Evolutionary conservation across 2,113 vertebrate species (phyloP).

Genomic region (Oreotragus oreotragus): DNA sequence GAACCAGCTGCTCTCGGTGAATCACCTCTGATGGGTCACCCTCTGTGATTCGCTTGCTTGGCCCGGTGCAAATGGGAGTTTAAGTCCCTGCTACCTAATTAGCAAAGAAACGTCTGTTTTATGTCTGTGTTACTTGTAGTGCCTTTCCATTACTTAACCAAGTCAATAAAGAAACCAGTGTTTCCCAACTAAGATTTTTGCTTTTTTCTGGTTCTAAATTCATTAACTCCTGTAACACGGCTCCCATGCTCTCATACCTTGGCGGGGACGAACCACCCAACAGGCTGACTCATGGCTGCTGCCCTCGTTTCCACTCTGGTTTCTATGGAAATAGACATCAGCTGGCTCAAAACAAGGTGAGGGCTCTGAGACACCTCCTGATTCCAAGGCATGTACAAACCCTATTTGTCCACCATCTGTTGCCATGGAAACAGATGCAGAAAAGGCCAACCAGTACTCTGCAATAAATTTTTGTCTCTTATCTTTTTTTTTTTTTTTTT

Average conservation of each 20-base stretch:
- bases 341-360: slow-evolving; percentile 51
- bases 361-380: not conserved
- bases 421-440: slow-evolving; percentile 34
- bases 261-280: not conserved
- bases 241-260: not conserved
- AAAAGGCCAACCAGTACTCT: not conserved
- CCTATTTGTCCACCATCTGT: slow-evolving; percentile 15
- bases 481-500: slow-evolving; percentile 31
- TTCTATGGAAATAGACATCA: slow-evolving; percentile 62
- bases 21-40: not conserved
- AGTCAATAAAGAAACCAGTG: slow-evolving; percentile 28
- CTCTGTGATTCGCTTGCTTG: not conserved
- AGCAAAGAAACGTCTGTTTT: not conserved
- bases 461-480: not conserved
- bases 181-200: not conserved
- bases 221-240: not conserved
- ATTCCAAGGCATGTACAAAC: not conserved
- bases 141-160: slow-evolving; percentile 41
- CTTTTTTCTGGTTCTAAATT: not conserved
- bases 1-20: not conserved
- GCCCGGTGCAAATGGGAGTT: rapidly evolving
- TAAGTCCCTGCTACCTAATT: not conserved
- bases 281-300: slow-evolving; percentile 45
- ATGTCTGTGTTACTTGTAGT: not conserved
- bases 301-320: slow-evolving; percentile 43